Conservation (phyloP, 1,140 invertebrate species). For the Ridgeia piscesae region DNA sequence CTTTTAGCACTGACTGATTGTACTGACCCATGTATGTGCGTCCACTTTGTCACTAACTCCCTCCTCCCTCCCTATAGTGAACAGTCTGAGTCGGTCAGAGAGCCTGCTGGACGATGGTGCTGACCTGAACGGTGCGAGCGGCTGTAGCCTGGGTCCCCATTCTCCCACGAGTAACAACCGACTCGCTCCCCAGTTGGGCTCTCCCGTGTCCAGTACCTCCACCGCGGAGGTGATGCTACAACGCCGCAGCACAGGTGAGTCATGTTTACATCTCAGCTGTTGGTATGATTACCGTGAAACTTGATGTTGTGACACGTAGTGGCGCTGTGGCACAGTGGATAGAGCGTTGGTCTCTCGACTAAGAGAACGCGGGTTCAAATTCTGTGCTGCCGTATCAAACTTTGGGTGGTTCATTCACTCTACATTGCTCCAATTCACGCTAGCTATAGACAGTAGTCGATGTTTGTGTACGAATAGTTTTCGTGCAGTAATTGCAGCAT, state of each 20-base stretch:
- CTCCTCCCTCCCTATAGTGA: not conserved
- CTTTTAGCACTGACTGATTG: not conserved
- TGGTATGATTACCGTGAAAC: too few species aligned
- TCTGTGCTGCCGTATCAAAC: too few species aligned
- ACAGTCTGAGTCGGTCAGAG: not conserved
- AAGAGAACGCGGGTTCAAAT: too few species aligned
- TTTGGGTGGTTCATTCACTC: too few species aligned
- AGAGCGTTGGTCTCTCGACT: too few species aligned
- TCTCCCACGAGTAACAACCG: slow-evolving; percentile 27
- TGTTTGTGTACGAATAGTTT: too few species aligned
- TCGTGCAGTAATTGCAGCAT: too few species aligned
- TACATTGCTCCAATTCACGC: too few species aligned
- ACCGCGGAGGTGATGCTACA: slow-evolving; percentile 63
- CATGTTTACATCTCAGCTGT: too few species aligned
- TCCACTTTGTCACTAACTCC: not conserved
- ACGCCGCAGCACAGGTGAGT: not conserved
- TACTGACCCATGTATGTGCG: not conserved
- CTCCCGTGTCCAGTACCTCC: slow-evolving; percentile 35
- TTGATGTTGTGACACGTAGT: too few species aligned
- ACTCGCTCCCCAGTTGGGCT: slow-evolving; percentile 25
- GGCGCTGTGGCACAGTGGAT: too few species aligned
- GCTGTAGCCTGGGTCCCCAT: not conserved
- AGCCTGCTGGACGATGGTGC: not conserved
- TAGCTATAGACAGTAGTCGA: too few species aligned
- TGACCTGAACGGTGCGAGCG: not conserved